Evolutionary conservation across 2,113 vertebrate species (phyloP).

Genomic region (Melanotaenia duboulayi): DNA sequence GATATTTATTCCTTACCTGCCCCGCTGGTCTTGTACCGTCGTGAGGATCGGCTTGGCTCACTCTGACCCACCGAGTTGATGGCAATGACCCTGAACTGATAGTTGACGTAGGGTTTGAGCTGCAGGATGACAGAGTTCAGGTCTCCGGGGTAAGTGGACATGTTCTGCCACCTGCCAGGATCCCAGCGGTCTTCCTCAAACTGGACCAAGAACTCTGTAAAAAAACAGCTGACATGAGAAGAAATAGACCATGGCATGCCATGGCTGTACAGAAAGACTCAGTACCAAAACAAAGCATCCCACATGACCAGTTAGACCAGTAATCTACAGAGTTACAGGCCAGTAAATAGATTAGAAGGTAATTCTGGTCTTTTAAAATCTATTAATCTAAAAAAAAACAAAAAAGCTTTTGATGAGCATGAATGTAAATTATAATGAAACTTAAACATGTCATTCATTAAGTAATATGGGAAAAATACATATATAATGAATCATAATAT

Average conservation of each 20-base stretch:
- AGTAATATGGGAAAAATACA: too few relatives aligned
- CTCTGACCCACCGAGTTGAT: slow-evolving; percentile 93
- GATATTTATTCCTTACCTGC: slow-evolving; percentile 81
- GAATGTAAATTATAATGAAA: too few relatives aligned
- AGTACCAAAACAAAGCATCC: neutral
- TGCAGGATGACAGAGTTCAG: slow-evolving; percentile 89
- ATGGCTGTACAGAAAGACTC: too few relatives aligned
- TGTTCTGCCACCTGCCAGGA: slow-evolving; percentile 89
- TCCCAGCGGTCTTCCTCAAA: slow-evolving; percentile 92
- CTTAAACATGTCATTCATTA: too few relatives aligned
- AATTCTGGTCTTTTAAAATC: too few relatives aligned
- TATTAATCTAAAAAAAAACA: too few relatives aligned
- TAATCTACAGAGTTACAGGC: too few relatives aligned
- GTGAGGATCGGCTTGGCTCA: slow-evolving; percentile 87
- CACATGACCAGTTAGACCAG: too few relatives aligned
- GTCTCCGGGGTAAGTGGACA: slow-evolving; percentile 87
- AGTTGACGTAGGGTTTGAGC: slow-evolving; percentile 93
- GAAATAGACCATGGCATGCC: too few relatives aligned
- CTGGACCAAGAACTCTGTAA: slow-evolving; percentile 90
- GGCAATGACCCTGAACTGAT: slow-evolving; percentile 95
- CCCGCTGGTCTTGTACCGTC: slow-evolving; percentile 91
- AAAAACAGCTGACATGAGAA: neutral
- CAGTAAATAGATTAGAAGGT: too few relatives aligned
- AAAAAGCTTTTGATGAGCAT: too few relatives aligned
- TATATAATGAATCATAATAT: too few relatives aligned